Conservation (phyloP, 2,888 invertebrate genomes). For the Melolontha melolontha region DNA sequence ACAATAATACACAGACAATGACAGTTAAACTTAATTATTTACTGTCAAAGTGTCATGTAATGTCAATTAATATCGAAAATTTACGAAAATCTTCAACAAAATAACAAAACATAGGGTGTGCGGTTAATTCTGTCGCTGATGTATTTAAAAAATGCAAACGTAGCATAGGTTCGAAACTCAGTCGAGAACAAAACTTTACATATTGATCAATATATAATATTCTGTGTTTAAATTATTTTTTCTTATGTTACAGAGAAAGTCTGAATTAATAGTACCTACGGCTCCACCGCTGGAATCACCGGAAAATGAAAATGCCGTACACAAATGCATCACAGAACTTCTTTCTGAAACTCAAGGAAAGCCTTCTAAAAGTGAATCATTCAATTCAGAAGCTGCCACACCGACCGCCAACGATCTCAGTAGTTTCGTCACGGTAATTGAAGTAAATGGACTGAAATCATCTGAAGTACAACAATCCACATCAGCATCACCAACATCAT, state of each 20-base stretch:
- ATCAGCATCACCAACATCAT: conserved; percentile 52
- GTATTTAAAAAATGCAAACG: too few relatives aligned
- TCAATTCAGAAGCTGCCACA: conserved; percentile 37
- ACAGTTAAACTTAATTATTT: too few relatives aligned
- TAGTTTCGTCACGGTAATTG: conserved; percentile 88
- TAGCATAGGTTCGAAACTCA: too few relatives aligned
- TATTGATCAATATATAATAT: too few relatives aligned
- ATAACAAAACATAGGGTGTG: too few relatives aligned
- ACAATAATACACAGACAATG: too few relatives aligned
- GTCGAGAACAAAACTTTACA: too few relatives aligned
- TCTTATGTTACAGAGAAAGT: conserved; percentile 39
- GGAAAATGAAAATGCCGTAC: conserved; percentile 64
- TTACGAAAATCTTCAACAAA: too few relatives aligned
- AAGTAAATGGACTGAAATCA: conserved; percentile 84
- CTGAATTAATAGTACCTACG: conserved; percentile 46
- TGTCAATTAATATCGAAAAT: too few relatives aligned
- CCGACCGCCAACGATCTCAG: conserved; percentile 64
- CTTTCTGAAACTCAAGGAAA: conserved; percentile 44
- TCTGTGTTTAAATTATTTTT: background rate
- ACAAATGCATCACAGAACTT: conserved; percentile 80
- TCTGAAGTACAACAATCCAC: conserved; percentile 44
- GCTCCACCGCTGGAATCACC: conserved; percentile 53
- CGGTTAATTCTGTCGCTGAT: too few relatives aligned
- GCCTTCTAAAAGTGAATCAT: conserved; percentile 31
- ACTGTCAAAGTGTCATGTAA: too few relatives aligned